These are phyloP conservation scores for Drosophila teissieri DNA, from an alignment of 1,140 invertebrate genomes.

Conservation along the genomic window DNA sequence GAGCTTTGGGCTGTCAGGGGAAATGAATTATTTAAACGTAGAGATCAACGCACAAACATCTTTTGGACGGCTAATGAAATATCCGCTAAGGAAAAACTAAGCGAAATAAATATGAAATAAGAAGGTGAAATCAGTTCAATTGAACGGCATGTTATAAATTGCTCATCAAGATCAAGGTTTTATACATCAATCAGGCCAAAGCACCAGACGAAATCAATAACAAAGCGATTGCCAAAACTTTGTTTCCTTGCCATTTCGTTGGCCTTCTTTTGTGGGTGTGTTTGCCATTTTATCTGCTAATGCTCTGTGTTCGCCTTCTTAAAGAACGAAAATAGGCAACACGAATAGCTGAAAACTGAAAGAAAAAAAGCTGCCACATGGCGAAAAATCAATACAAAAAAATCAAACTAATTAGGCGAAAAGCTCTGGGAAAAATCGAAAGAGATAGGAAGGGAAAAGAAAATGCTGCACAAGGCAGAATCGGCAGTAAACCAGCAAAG, in stretches of 20 bases:
- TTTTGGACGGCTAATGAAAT: too few species aligned
- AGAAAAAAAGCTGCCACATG: conserved; percentile 14
- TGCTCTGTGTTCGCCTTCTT: conserved; percentile 22
- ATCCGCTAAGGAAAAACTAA: background rate
- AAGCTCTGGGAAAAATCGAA: conserved; percentile 52
- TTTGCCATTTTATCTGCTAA: conserved; percentile 17
- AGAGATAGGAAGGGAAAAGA: conserved; percentile 12
- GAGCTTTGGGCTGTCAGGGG: background rate
- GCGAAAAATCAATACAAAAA: conserved; percentile 37
- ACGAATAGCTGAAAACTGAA: conserved; percentile 5
- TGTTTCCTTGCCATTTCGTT: conserved; percentile 7
- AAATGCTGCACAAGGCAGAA: conserved; percentile 19
- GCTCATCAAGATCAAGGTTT: conserved; percentile 26
- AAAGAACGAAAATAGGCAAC: conserved; percentile 18
- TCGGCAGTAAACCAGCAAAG: conserved; percentile 25
- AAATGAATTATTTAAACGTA: background rate
- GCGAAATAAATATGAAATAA: background rate
- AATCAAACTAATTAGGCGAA: conserved; percentile 61
- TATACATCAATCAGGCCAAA: background rate
- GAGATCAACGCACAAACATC: background rate
- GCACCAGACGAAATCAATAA: conserved; percentile 20
- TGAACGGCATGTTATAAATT: background rate
- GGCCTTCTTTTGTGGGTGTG: conserved; percentile 32
- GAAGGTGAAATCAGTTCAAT: background rate
- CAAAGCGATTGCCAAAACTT: conserved; percentile 36